Evolutionary conservation across 1,140 invertebrate genomes (phyloP).

Genomic region (Panulirus ornatus): DNA sequence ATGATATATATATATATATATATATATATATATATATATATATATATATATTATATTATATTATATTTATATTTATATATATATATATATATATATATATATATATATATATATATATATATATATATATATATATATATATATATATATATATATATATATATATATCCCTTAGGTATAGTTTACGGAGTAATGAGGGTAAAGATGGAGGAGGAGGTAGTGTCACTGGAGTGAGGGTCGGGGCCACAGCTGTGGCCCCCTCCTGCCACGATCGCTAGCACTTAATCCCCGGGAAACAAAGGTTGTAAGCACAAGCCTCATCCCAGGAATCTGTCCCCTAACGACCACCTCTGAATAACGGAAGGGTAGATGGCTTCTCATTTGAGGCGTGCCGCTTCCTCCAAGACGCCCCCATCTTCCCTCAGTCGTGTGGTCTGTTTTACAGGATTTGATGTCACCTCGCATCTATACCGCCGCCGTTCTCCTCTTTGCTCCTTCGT

Average conservation of each 20-base stretch:
- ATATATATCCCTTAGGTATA: slow-evolving; percentile 31
- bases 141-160: slow-evolving; percentile 37
- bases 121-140: slow-evolving; percentile 39
- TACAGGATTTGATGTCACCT: no score
- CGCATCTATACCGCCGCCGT: no score
- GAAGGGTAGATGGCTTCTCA: slow-evolving; percentile 50
- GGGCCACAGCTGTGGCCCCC: background rate
- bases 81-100: slow-evolving; percentile 31
- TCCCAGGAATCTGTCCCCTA: slow-evolving; percentile 38
- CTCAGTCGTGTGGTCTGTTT: background rate
- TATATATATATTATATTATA: no score
- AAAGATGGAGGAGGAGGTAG: background rate
- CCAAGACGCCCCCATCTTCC: background rate
- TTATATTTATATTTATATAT: no score
- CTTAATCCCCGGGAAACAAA: background rate
- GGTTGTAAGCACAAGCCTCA: background rate
- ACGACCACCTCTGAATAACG: slow-evolving; percentile 63
- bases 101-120: slow-evolving; percentile 47
- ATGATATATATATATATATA: no score
- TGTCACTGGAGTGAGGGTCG: background rate
- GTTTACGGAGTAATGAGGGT: background rate
- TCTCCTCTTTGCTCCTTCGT: no score
- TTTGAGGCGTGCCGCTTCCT: slow-evolving; percentile 7
- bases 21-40: no score
- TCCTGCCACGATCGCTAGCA: no score